Evolutionary conservation across 2,113 vertebrate species (phyloP).

Genomic region (Ascaphus truei): DNA sequence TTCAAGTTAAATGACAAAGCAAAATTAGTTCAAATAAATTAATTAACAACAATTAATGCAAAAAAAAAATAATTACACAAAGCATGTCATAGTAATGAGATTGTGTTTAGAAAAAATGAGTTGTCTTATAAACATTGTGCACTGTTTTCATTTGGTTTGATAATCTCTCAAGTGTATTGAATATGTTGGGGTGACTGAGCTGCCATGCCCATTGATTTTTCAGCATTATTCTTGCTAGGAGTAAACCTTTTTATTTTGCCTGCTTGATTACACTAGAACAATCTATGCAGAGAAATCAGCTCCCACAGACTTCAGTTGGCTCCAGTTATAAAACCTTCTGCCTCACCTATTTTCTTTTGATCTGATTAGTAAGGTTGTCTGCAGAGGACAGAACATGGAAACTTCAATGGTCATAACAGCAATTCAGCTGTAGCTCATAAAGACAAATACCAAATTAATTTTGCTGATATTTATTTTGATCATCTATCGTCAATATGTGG

Average conservation of each 20-base stretch:
- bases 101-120: not conserved
- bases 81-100: not conserved
- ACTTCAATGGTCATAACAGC: constrained; percentile 39
- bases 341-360: constrained; percentile 54
- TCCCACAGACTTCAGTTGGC: constrained; percentile 52
- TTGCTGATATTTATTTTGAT: rapidly evolving
- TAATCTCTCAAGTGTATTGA: constrained; percentile 52
- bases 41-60: not conserved
- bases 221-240: constrained; percentile 44
- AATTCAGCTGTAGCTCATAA: constrained; percentile 6
- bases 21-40: not conserved
- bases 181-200: constrained; percentile 52
- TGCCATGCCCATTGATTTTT: constrained; percentile 60
- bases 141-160: constrained; percentile 42
- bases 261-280: constrained; percentile 58
- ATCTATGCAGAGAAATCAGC: constrained; percentile 62
- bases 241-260: constrained; percentile 51
- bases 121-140: not conserved
- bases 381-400: constrained; percentile 34
- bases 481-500: too few relatives aligned
- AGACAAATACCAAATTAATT: not conserved
- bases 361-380: constrained; percentile 47
- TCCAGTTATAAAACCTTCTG: constrained; percentile 50
- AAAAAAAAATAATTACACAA: not conserved
- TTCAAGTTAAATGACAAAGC: not conserved